phyloP scores from a whole-genome alignment of 2,797 vertebrate genomes.

The Acanthiza pusilla region DNA sequence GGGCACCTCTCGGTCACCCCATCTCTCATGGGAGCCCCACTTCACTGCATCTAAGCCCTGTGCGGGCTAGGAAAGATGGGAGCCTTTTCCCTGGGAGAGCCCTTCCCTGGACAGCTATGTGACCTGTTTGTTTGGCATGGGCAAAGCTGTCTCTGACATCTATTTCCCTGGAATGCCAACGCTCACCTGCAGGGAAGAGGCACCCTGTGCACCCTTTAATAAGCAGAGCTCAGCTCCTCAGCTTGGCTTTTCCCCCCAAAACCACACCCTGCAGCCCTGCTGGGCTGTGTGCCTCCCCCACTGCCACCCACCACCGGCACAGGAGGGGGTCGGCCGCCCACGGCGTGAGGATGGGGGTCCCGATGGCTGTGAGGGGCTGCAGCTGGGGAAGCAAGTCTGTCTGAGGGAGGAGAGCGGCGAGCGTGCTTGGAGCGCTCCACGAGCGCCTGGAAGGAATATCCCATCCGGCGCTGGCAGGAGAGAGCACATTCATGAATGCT shows the following conservation, averaged over 20 bases:
- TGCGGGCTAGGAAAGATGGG: fast-evolving
- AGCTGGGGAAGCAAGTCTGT: not conserved
- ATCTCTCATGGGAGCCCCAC: fast-evolving
- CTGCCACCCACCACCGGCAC: fast-evolving
- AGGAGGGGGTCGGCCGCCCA: fast-evolving
- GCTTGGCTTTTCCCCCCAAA: not conserved
- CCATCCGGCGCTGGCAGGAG: conserved; percentile 54
- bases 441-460: not conserved
- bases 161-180: not conserved
- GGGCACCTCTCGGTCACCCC: not conserved
- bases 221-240: not conserved
- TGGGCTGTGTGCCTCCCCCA: not conserved
- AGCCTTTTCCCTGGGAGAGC: not conserved
- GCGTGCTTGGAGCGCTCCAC: not conserved
- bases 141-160: not conserved
- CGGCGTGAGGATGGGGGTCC: not conserved
- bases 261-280: fast-evolving
- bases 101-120: not conserved
- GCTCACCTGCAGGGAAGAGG: not conserved
- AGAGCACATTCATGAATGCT: conserved; percentile 36
- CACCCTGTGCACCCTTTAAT: not conserved
- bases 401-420: not conserved
- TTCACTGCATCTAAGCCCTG: not conserved
- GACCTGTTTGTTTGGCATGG: not conserved
- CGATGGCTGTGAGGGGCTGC: not conserved